A percentile compares a stretch with the other conserved stretches of the same genome.
Conservation (phyloP, 2,113 vertebrate genomes). For the Lethenteron reissneri region DNA sequence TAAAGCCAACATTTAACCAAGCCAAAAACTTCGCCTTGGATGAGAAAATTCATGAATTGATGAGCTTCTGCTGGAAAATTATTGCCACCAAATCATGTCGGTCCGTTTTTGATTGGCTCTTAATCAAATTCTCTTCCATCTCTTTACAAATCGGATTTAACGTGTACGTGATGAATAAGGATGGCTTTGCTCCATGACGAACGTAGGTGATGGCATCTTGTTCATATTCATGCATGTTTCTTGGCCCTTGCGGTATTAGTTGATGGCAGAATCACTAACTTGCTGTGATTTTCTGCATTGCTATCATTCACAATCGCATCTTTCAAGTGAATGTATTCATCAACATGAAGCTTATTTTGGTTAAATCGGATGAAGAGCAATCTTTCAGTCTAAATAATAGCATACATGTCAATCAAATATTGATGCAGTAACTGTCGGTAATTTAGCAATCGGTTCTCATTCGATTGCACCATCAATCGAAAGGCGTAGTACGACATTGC, state of each 20-base stretch:
- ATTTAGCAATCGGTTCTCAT: neutral
- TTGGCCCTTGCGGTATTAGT: neutral
- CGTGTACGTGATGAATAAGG: neutral
- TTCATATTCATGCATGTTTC: neutral
- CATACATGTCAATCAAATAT: neutral
- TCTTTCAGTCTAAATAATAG: neutral
- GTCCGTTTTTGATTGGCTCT: neutral
- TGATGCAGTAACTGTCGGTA: neutral
- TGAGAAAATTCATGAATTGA: neutral
- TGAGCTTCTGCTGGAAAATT: neutral
- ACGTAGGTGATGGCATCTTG: neutral
- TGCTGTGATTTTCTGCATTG: neutral
- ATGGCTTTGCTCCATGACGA: neutral
- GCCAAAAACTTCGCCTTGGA: neutral
- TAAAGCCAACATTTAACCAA: neutral
- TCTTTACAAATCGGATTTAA: neutral
- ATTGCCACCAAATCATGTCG: neutral
- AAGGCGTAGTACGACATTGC: neutral
- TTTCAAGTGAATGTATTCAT: neutral
- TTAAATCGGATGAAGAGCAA: neutral
- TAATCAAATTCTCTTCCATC: neutral
- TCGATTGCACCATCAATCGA: neutral
- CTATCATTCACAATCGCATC: neutral
- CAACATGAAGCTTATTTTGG: neutral
- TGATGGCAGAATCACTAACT: neutral